These are phyloP conservation scores for Drosophila grimshawi DNA, from an alignment of 1,140 invertebrate species.

Conservation along the genomic window DNA sequence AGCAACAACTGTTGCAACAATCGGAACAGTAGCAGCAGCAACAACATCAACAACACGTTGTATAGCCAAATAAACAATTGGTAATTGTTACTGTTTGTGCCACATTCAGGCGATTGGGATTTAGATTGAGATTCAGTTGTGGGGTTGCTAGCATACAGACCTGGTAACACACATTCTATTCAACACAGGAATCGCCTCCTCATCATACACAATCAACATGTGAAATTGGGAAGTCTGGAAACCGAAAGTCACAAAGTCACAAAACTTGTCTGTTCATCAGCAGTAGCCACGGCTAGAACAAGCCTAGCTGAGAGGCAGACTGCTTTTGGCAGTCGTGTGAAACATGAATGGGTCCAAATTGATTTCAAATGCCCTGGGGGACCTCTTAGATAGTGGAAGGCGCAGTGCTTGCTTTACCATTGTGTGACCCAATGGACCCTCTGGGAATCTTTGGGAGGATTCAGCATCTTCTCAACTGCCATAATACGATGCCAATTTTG, in stretches of 20 bases:
- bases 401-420: not conserved
- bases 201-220: conserved; percentile 50
- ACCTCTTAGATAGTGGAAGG: conserved; percentile 25
- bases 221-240: conserved; percentile 53
- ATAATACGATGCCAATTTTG: conserved; percentile 46
- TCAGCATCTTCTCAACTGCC: conserved; percentile 25
- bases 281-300: conserved; percentile 3
- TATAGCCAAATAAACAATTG: conserved; percentile 77
- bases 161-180: conserved; percentile 64
- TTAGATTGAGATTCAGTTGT: conserved; percentile 18
- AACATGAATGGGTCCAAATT: conserved; percentile 65
- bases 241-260: conserved; percentile 58
- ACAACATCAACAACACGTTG: conserved; percentile 52
- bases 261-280: conserved; percentile 13
- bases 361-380: conserved; percentile 62
- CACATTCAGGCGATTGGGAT: conserved; percentile 45
- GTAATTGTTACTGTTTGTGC: conserved; percentile 74
- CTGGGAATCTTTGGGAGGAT: conserved; percentile 45
- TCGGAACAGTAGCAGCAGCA: not conserved
- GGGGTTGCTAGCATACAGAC: conserved; percentile 47
- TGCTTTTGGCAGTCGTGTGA: conserved; percentile 62
- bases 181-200: conserved; percentile 1
- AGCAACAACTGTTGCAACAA: not conserved
- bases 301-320: conserved; percentile 1
- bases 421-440: conserved; percentile 58